phyloP scores from a whole-genome alignment of 2,113 vertebrate genomes.

The Cichladusa arquata region DNA sequence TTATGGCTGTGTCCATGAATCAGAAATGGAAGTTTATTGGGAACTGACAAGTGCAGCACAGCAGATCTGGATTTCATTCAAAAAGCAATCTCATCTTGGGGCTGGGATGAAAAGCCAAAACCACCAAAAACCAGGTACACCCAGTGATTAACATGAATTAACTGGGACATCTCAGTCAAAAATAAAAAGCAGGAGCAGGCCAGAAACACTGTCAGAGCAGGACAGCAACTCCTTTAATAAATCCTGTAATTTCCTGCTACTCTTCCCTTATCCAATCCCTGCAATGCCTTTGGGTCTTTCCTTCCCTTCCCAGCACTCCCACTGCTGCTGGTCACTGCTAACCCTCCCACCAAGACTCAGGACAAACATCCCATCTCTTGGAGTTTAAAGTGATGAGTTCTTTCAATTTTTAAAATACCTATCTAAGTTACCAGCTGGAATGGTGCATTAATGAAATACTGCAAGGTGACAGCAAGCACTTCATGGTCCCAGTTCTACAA shows the following conservation, averaged over 20 bases:
- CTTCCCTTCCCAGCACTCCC: neutral
- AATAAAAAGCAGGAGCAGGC: neutral
- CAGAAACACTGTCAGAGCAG: neutral
- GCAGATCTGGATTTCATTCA: slow-evolving; percentile 32
- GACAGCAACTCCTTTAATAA: neutral
- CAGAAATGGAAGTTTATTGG: slow-evolving; percentile 9
- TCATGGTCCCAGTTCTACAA: neutral
- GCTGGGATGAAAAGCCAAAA: slow-evolving; percentile 1
- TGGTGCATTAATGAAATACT: neutral
- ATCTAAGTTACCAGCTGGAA: neutral
- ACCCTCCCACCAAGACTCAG: neutral
- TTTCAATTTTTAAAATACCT: neutral
- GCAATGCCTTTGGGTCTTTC: too few relatives aligned
- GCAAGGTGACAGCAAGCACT: neutral
- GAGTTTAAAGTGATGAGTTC: neutral
- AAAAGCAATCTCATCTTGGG: slow-evolving; percentile 5
- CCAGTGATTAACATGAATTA: neutral
- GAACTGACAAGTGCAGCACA: neutral
- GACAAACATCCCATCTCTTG: neutral
- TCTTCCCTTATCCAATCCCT: neutral
- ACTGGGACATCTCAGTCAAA: neutral
- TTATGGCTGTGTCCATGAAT: slow-evolving; percentile 3
- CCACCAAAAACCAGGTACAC: neutral
- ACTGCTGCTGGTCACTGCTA: neutral
- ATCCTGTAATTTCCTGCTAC: neutral